These are phyloP conservation scores for Ictidomys tridecemlineatus DNA, from an alignment of 2,113 vertebrate species.

Conservation along the genomic window DNA sequence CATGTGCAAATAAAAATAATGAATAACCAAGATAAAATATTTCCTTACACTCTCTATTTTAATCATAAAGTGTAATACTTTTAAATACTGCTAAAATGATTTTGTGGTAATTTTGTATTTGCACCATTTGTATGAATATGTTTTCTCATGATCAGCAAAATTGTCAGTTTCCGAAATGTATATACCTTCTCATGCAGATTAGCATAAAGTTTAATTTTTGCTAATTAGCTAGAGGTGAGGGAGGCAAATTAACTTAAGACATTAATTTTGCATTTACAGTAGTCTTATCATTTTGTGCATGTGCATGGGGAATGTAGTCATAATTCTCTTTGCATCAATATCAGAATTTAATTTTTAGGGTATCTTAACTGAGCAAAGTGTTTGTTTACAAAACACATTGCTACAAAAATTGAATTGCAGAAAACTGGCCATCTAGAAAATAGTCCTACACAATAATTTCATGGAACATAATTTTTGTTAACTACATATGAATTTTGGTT, in stretches of 20 bases:
- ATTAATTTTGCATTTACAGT: constrained; percentile 69
- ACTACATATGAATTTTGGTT: not conserved
- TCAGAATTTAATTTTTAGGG: constrained; percentile 43
- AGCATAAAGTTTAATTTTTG: constrained; percentile 73
- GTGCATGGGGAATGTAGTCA: constrained; percentile 10
- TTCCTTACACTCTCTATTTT: not conserved
- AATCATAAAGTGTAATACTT: not conserved
- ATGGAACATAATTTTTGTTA: constrained; percentile 44
- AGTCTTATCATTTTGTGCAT: constrained; percentile 39
- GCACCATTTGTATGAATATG: not conserved
- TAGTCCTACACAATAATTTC: not conserved
- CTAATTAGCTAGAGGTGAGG: constrained; percentile 45
- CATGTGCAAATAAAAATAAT: not conserved
- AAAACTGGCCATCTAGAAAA: constrained; percentile 23
- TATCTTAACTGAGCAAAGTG: not conserved
- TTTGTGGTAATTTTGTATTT: constrained; percentile 30
- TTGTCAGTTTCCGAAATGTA: constrained; percentile 55
- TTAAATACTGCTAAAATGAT: not conserved
- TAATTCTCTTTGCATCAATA: constrained; percentile 44
- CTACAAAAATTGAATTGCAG: constrained; percentile 24
- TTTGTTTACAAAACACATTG: constrained; percentile 32
- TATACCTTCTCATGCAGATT: not conserved
- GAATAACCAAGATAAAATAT: not conserved
- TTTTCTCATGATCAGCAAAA: constrained; percentile 54
- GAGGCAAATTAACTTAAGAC: constrained; percentile 66